Evolutionary conservation across 2,888 invertebrate species (phyloP).

Genomic region (Dryocosmus kuriphilus): DNA sequence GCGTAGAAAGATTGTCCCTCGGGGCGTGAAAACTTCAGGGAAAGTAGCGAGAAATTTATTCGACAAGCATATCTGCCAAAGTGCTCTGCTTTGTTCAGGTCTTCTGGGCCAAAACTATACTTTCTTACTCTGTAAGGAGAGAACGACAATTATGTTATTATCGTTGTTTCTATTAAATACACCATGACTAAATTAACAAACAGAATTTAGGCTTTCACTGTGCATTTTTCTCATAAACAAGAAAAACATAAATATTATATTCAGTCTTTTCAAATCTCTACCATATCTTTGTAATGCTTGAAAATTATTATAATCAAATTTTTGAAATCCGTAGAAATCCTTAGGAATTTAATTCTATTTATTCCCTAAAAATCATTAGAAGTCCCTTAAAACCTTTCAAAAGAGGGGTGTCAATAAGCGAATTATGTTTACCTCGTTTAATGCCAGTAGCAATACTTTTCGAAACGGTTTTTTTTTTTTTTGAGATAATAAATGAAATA

Average conservation of each 20-base stretch:
- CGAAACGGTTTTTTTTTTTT: too few species aligned
- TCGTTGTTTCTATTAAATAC: slow-evolving; percentile 12
- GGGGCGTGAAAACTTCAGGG: slow-evolving; percentile 1
- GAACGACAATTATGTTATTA: slow-evolving; percentile 14
- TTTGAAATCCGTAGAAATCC: too few species aligned
- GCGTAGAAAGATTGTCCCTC: neutral
- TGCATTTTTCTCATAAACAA: neutral
- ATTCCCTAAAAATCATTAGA: too few species aligned
- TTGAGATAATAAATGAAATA: too few species aligned
- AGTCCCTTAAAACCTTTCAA: too few species aligned
- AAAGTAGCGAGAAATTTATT: slow-evolving; percentile 35
- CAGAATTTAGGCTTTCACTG: neutral
- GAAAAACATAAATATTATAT: neutral
- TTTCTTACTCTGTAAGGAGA: neutral
- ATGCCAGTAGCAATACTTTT: too few species aligned
- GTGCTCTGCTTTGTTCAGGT: neutral
- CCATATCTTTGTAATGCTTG: too few species aligned
- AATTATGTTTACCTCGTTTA: too few species aligned
- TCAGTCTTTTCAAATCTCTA: too few species aligned
- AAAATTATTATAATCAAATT: too few species aligned
- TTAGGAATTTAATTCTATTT: too few species aligned
- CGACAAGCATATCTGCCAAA: neutral
- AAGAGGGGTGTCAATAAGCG: too few species aligned
- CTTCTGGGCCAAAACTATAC: slow-evolving; percentile 7
- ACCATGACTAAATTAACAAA: neutral